Evolutionary conservation across 2,797 vertebrate species (phyloP).

Genomic region (Acanthurus tractus): DNA sequence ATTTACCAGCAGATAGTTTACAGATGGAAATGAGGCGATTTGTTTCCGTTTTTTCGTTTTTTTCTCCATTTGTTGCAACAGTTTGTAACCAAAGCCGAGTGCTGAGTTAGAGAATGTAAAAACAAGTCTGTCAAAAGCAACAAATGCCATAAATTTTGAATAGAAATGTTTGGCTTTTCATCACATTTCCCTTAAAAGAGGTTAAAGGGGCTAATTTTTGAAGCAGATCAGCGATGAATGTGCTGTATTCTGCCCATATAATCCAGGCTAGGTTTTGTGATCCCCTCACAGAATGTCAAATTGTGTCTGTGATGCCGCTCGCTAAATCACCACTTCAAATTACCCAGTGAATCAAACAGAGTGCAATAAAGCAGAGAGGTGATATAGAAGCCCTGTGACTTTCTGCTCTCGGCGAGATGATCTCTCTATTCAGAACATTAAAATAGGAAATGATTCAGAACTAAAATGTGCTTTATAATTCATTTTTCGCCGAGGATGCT

Average conservation of each 20-base stretch:
- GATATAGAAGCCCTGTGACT: slow-evolving; percentile 65
- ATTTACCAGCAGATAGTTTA: slow-evolving; percentile 75
- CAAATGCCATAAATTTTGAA: neutral
- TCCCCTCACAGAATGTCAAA: slow-evolving; percentile 42
- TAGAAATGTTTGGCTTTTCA: slow-evolving; percentile 2
- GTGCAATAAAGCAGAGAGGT: slow-evolving; percentile 71
- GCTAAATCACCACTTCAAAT: slow-evolving; percentile 69
- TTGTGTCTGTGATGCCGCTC: slow-evolving; percentile 42
- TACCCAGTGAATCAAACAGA: slow-evolving; percentile 67
- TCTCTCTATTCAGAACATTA: slow-evolving; percentile 80
- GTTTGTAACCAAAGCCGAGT: slow-evolving; percentile 39
- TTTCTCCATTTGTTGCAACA: slow-evolving; percentile 57
- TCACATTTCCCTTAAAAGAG: slow-evolving; percentile 9
- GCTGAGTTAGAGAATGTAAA: slow-evolving; percentile 33
- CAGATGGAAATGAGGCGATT: slow-evolving; percentile 74
- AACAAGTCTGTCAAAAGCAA: slow-evolving; percentile 1
- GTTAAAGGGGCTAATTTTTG: slow-evolving; percentile 10
- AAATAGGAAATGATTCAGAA: slow-evolving; percentile 83
- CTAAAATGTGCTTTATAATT: slow-evolving; percentile 81
- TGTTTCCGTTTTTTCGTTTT: slow-evolving; percentile 68
- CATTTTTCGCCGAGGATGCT: slow-evolving; percentile 59
- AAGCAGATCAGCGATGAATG: slow-evolving; percentile 16
- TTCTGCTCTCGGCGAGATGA: slow-evolving; percentile 64
- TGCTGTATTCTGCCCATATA: slow-evolving; percentile 9
- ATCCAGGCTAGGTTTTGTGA: slow-evolving; percentile 42